Base-by-base conservation (phyloP, 2,113 vertebrate species). In the Crotalus horridus region DNA sequence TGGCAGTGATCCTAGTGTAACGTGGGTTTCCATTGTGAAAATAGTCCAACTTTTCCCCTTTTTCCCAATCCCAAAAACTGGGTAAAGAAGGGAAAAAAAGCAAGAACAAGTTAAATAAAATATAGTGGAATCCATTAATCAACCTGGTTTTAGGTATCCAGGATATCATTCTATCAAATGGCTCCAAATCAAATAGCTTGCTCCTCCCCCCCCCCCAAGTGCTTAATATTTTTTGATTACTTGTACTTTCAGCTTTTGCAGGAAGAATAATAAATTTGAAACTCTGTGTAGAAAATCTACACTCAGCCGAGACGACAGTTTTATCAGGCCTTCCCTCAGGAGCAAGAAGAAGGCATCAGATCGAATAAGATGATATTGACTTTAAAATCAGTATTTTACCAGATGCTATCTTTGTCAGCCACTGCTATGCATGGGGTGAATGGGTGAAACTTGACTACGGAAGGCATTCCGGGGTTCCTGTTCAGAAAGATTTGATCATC, bases 401-500 rank as follows among this genome's bases (percentile, higher is more conserved):
- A 99, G 97, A 99, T 99, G 97, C 99, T 99, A 98, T 99, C 99
- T 90, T 99, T 99, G 96, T 99, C 99, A 0, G 99, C 99, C 11
- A 99, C 99, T 0, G 99, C 99, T 23, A 99, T 99, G 94, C 99
- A 99, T 6, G 99, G 98, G 0, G 99, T 99, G 95, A 99, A 99
- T 1, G 99, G 99, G 93, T 99, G 99, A 95, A 99, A 99, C 95
- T 99, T 99, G 93, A 99, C 99, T 93, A 99, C 99, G 0, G 99
- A 99, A 24, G 99, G 99, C 2, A 99, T 99, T 0, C 99, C 99
- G 0, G 99, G 99, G 97, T 99, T 99, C 91, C 99, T 97, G 97
- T 99, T 99, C 96, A 99, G 99, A 97, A 99, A 99, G 96, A 99
- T 99, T 98, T 99, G 99, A 97, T 99, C 99, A 2, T 99, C 99